Base-by-base conservation (phyloP, 1,140 invertebrate genomes). In the Holotrichia oblita region DNA sequence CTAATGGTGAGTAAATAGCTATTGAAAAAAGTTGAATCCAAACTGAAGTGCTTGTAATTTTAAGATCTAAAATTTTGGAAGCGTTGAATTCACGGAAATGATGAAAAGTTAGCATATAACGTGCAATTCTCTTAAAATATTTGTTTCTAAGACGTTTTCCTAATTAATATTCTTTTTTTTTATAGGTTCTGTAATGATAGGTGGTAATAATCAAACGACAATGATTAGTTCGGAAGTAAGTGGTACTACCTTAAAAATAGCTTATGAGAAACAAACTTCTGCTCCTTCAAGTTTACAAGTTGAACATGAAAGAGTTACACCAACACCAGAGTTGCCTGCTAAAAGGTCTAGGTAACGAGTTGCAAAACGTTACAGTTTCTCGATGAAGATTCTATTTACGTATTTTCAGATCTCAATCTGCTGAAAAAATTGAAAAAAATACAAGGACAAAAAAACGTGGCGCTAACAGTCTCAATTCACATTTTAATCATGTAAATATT, bases 201-300 rank as follows among this genome's bases (percentile, higher is more conserved):
- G 81, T 22, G 82, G 76, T 69, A 83, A 73, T 76, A 82, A 79
- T 73, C 77, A 80, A 77, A 77, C 27, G 12, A 59, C 64, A 41
- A 78, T 86, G 76, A 81, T 85, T 8, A 83, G 80, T 20, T 83
- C 84, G n/a, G 85, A 86, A 79, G 87, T 88, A 42, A 89, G 85
- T 74, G 85, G 83, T 64, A 87, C 87, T 6, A 86, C 86, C 69
- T 79, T 89, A 73, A 89, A 89, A 83, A 89, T 89, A 14, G 88
- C 86, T 64, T 89, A 86, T 79, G 89, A 89, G 80, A 89, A 89
- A 81, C 89, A 89, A 81, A 72, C 80, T 6, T 14, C 84, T 83
- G 7, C 42, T 61, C 10, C 44, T 61, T 69, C 40, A 7, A 55
- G 48, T 17, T 61, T 80, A 73, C 77, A 59, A 34, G 69, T 61